phyloP scores from a whole-genome alignment of 2,113 vertebrate species.

The Acrocephalus arundinaceus region DNA sequence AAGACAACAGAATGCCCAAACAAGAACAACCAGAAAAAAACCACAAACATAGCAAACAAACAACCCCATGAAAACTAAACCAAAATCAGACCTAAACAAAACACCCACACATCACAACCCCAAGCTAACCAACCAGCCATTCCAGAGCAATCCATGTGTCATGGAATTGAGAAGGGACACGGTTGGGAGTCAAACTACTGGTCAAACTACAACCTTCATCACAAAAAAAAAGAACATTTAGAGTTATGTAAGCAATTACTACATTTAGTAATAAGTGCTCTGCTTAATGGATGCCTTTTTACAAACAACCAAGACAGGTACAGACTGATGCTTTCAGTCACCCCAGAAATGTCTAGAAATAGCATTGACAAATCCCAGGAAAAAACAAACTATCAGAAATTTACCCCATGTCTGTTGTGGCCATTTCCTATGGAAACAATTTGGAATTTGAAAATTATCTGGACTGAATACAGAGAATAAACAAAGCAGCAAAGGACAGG shows the following conservation, averaged over 20 bases:
- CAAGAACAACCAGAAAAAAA: background rate
- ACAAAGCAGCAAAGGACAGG: background rate
- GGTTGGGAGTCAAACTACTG: background rate
- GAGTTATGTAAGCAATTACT: background rate
- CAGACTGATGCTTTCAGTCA: background rate
- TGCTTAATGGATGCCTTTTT: background rate
- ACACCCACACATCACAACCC: too few relatives aligned
- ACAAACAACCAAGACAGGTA: background rate
- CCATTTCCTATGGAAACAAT: background rate
- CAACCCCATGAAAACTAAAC: background rate
- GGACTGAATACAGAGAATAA: background rate
- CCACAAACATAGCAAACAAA: background rate
- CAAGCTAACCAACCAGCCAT: background rate
- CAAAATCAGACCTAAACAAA: background rate
- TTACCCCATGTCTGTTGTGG: background rate
- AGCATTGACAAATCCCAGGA: background rate
- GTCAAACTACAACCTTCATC: background rate
- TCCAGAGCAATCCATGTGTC: background rate
- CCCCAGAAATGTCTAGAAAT: background rate
- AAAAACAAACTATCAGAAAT: background rate
- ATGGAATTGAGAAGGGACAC: background rate
- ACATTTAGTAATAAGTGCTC: background rate
- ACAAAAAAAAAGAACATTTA: background rate
- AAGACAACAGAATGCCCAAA: background rate
- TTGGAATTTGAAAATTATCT: background rate